These are phyloP conservation scores for Ladona fulva DNA, from an alignment of 1,140 invertebrate genomes.

Conservation along the genomic window DNA sequence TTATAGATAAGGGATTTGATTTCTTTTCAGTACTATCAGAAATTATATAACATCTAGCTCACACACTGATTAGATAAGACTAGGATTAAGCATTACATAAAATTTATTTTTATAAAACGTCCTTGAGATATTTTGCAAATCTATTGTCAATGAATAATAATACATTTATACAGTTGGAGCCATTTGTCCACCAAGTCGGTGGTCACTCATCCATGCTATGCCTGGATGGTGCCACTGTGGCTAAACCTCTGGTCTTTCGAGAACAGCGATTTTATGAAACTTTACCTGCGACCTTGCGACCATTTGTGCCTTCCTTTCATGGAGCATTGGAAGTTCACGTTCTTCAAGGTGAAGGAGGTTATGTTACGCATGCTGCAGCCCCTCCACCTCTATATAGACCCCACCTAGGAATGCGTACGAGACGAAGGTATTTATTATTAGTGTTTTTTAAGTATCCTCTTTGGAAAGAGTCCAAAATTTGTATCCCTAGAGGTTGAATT, in stretches of 20 bases:
- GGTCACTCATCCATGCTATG: slow-evolving; percentile 49
- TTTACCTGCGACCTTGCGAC: slow-evolving; percentile 40
- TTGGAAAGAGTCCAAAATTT: too few species aligned
- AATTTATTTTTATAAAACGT: too few species aligned
- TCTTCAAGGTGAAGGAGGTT: slow-evolving; percentile 37
- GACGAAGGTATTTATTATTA: background rate
- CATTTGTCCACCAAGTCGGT: slow-evolving; percentile 47
- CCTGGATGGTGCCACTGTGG: slow-evolving; percentile 46
- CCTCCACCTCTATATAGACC: slow-evolving; percentile 28
- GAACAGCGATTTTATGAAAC: slow-evolving; percentile 48
- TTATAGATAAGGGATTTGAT: too few species aligned
- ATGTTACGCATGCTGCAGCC: slow-evolving; percentile 39
- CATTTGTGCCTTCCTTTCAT: slow-evolving; percentile 44
- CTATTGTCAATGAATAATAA: too few species aligned
- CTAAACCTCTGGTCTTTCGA: slow-evolving; percentile 47
- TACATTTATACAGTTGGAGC: slow-evolving; percentile 31
- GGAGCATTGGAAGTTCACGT: slow-evolving; percentile 33
- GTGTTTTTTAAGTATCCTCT: background rate
- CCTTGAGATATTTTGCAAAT: too few species aligned
- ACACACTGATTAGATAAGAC: too few species aligned
- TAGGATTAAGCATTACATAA: too few species aligned
- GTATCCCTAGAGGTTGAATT: too few species aligned
- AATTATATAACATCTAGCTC: too few species aligned
- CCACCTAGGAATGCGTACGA: background rate
- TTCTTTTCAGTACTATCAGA: too few species aligned